phyloP scores from a whole-genome alignment of 2,113 vertebrate species.

The Morone saxatilis region DNA sequence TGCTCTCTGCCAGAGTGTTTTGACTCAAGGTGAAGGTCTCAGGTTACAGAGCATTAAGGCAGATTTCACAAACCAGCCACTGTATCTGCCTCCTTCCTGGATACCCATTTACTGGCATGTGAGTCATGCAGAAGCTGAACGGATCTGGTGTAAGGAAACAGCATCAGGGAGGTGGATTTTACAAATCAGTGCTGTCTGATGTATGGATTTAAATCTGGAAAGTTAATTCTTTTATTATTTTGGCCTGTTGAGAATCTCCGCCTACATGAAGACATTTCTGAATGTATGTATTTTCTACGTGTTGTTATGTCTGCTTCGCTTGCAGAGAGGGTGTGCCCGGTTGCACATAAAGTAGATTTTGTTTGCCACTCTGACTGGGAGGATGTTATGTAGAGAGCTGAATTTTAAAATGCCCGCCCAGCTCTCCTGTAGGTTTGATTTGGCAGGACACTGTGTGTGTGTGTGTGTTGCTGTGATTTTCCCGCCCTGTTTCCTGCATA shows the following conservation, averaged over 20 bases:
- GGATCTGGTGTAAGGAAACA: slow-evolving; percentile 4
- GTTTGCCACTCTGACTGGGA: slow-evolving; percentile 49
- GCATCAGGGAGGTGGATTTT: slow-evolving; percentile 3
- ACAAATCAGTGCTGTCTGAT: background rate
- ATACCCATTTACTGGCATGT: slow-evolving; percentile 38
- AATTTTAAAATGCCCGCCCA: slow-evolving; percentile 76
- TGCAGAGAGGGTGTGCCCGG: slow-evolving; percentile 45
- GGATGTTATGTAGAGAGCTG: slow-evolving; percentile 41
- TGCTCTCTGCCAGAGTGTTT: slow-evolving; percentile 50
- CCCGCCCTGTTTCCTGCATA: slow-evolving; percentile 53
- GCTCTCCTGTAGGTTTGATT: slow-evolving; percentile 62
- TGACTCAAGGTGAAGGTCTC: slow-evolving; percentile 73
- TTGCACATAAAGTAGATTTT: slow-evolving; percentile 63
- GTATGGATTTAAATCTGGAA: background rate
- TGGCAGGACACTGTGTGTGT: slow-evolving; percentile 46
- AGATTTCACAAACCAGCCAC: slow-evolving; percentile 74
- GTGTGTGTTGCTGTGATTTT: slow-evolving; percentile 31
- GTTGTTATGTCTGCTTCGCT: background rate
- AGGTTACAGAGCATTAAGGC: slow-evolving; percentile 62
- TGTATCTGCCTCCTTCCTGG: slow-evolving; percentile 67
- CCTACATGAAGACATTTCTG: background rate
- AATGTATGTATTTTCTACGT: slow-evolving; percentile 29
- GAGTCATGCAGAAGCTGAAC: slow-evolving; percentile 29
- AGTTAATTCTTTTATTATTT: background rate
- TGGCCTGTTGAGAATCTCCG: slow-evolving; percentile 8